Evolutionary conservation across 2,888 invertebrate genomes (phyloP), one percentile per base, ranked within the genome.

Genomic region (Cryptocheilus praepositus): DNA sequence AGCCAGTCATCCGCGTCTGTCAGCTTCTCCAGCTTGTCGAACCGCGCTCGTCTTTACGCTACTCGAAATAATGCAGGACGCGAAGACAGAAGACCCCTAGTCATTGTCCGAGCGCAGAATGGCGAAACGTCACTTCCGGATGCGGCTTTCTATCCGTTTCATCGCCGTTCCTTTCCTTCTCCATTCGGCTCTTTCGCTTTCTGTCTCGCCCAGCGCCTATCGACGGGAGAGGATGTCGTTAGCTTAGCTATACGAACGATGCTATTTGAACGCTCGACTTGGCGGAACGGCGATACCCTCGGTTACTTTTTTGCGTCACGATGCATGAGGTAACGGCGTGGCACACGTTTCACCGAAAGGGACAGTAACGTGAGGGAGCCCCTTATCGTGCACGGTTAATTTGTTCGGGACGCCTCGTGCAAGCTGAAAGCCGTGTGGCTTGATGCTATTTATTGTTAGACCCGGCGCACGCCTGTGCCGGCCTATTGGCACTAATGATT

Each of bases 91-190:
- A 52, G 58, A 62, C n/a, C 22, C 36, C 36, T 36, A 36, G 51
- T 63, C 70, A 72, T 74, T 74, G 72, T 74, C 62, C 67, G 60
- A 46, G 71, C 57, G 71, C 74, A 71, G 59, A n/a, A 67, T 71
- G 71, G 68, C 69, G 74, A 71, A 69, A 71, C 69, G 69, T 63
- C 67, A 56, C 69, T 74, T 74, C 74, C 74, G 74, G 54, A 54
- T 28, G 54, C 61, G 63, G 51, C 11, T 36, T 36, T 36, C 36
- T 36, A 11, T 36, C 36, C 36, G 36, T 11, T 36, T 11, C 8
- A 36, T 36, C 36, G 4, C 28, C 7, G 4, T 28, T 7, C 4
- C 28, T 28, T 7, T 28, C 28, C n/a, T n/a, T 28, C 28, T 28
- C 3, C 28, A 7, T 5, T 28, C 28, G 7, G 36, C 36, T 36